A percentile compares a stretch with the other conserved stretches of the same genome.
Conservation (phyloP, 2,797 vertebrate genomes). For the Lophotriccus pileatus region DNA sequence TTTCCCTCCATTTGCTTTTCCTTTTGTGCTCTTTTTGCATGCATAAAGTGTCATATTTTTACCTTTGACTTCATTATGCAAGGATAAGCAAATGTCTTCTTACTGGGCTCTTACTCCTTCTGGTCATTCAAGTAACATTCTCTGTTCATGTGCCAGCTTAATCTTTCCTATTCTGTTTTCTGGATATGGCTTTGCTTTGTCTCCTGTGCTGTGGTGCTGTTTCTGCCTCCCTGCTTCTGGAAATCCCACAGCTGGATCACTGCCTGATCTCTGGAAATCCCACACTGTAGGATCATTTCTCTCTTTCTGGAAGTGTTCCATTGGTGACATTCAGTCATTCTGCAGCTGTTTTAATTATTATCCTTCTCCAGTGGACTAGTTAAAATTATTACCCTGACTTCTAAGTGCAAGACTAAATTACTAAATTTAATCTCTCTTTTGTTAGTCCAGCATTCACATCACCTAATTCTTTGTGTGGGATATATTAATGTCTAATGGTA, state of each 20-base stretch:
- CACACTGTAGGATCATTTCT: not conserved
- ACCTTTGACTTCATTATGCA: not conserved
- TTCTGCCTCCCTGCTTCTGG: not conserved
- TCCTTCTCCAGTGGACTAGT: not conserved
- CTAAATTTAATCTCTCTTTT: not conserved
- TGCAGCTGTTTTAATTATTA: not conserved
- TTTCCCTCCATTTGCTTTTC: not conserved
- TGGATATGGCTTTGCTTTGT: not conserved
- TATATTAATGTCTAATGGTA: not conserved
- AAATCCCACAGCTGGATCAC: slow-evolving; percentile 2
- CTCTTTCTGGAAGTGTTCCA: not conserved
- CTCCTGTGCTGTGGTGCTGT: not conserved
- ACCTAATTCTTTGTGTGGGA: not conserved
- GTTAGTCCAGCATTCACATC: not conserved
- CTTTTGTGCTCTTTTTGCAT: not conserved
- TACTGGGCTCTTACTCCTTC: not conserved
- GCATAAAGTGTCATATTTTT: not conserved
- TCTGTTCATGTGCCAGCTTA: not conserved
- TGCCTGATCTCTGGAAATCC: slow-evolving; percentile 21
- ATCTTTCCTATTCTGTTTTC: not conserved
- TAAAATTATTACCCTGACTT: not conserved
- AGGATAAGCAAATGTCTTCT: not conserved
- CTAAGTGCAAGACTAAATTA: not conserved
- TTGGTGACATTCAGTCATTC: not conserved
- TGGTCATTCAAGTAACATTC: not conserved